phyloP scores from a whole-genome alignment of 1,140 invertebrate genomes.

The Diachasma alloeum region DNA sequence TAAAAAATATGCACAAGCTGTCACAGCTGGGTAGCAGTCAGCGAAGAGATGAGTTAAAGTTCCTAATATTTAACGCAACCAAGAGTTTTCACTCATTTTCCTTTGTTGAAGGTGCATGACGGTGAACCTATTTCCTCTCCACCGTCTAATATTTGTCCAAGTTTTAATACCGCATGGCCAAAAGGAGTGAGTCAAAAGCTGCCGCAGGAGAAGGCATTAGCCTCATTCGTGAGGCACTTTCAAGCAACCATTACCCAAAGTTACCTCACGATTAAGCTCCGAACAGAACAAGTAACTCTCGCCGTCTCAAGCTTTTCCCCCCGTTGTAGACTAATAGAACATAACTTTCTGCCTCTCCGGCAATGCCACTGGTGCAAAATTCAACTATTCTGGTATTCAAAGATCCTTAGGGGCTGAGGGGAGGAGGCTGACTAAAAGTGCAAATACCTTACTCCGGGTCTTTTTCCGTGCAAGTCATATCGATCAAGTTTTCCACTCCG shows the following conservation, averaged over 20 bases:
- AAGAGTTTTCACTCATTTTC: neutral
- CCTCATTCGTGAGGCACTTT: conserved; percentile 51
- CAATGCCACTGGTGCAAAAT: conserved; percentile 9
- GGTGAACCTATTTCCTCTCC: neutral
- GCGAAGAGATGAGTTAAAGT: conserved; percentile 6
- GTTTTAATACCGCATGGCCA: conserved; percentile 43
- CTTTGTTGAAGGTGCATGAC: neutral
- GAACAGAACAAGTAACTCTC: conserved; percentile 46
- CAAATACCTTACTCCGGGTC: neutral
- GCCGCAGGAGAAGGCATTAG: conserved; percentile 44
- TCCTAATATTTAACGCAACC: conserved; percentile 19
- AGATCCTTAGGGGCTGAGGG: neutral
- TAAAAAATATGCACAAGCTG: conserved; percentile 8
- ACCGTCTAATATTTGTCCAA: conserved; percentile 42
- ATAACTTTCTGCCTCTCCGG: conserved; percentile 1
- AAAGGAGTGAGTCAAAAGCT: conserved; percentile 24
- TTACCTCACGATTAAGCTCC: conserved; percentile 50
- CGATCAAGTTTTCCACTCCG: neutral
- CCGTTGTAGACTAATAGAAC: neutral
- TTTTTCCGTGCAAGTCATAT: neutral
- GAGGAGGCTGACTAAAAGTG: neutral
- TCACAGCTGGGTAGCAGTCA: neutral
- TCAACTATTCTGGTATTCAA: conserved; percentile 22
- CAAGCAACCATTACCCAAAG: conserved; percentile 50
- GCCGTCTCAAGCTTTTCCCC: neutral